These are phyloP conservation scores for Gallirallus australis DNA, from an alignment of 2,797 vertebrate species.

Conservation along the genomic window DNA sequence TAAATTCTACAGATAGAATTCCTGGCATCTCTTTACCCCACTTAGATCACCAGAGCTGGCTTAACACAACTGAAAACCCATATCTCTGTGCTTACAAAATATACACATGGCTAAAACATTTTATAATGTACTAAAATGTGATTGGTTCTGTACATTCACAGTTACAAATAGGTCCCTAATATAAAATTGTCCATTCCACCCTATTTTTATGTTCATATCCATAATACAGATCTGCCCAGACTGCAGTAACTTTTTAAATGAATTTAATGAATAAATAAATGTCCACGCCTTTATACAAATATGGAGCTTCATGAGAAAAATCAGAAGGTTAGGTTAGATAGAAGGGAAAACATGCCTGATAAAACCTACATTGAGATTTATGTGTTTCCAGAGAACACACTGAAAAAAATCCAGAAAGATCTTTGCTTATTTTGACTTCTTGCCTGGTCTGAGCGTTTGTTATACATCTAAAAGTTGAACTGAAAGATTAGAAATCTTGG, in stretches of 20 bases:
- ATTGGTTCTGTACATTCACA: not conserved
- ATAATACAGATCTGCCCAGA: not conserved
- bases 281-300: not conserved
- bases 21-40: not conserved
- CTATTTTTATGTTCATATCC: not conserved
- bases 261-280: not conserved
- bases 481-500: conserved; percentile 46
- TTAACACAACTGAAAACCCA: not conserved
- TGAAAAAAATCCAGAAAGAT: conserved; percentile 14
- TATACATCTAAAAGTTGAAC: conserved; percentile 13
- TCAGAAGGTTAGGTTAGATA: not conserved
- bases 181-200: not conserved
- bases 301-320: conserved; percentile 1
- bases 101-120: not conserved
- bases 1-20: not conserved
- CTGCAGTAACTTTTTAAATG: not conserved
- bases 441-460: conserved; percentile 42
- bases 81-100: not conserved
- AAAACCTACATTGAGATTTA: conserved; percentile 6
- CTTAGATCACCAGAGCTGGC: not conserved
- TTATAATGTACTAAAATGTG: not conserved
- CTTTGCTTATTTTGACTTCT: conserved; percentile 52
- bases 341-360: conserved; percentile 22
- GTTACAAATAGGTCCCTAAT: not conserved
- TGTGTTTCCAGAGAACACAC: conserved; percentile 23